Evolutionary conservation across 1,140 invertebrate species (phyloP).

Genomic region (Monochamus saltuarius): DNA sequence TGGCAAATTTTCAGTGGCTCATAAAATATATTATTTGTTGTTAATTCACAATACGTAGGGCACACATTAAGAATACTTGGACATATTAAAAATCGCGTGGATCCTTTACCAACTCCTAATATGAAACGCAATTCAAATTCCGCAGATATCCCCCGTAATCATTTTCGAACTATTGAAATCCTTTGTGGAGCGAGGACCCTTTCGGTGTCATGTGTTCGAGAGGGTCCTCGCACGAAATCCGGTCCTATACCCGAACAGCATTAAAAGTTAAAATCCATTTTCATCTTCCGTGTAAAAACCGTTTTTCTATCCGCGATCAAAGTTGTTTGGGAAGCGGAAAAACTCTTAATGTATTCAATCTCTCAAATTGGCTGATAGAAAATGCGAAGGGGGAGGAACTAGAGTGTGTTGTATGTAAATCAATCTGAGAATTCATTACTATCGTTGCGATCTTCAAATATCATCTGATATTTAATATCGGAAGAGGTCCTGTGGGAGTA

Average conservation of each 20-base stretch:
- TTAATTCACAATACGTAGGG: no score
- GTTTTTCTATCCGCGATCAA: constrained; percentile 8
- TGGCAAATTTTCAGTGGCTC: no score
- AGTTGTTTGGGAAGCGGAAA: constrained; percentile 4
- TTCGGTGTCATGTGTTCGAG: no score
- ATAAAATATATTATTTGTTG: no score
- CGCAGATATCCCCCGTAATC: no score
- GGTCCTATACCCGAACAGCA: not conserved
- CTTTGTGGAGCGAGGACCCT: no score
- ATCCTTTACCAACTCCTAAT: no score
- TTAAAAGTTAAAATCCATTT: constrained; percentile 18
- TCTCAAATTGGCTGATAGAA: constrained; percentile 4
- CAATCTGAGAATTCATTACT: not conserved
- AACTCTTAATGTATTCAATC: constrained; percentile 9
- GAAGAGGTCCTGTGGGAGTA: not conserved
- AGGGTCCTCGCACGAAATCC: no score
- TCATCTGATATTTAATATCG: constrained; percentile 5
- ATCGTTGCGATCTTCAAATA: not conserved
- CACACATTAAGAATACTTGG: no score
- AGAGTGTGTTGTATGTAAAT: constrained; percentile 7
- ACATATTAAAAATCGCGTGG: no score
- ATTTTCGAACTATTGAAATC: no score
- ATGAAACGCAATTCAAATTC: no score
- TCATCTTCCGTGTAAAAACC: constrained; percentile 1
- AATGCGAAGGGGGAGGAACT: not conserved